phyloP scores from a whole-genome alignment of 2,888 invertebrate species.

The Stramonita haemastoma region DNA sequence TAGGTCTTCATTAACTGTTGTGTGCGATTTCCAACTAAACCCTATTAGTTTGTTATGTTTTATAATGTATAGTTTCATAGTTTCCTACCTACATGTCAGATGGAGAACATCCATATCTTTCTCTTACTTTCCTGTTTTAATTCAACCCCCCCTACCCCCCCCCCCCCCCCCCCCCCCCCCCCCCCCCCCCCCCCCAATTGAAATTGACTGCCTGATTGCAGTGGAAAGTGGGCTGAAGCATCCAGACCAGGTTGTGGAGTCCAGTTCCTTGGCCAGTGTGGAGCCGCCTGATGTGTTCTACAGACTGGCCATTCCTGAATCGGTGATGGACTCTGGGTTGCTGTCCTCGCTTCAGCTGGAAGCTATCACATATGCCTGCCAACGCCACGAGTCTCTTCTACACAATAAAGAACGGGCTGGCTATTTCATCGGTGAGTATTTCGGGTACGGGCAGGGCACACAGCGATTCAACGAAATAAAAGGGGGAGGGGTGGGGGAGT shows the following conservation, averaged over 20 bases:
- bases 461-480: background rate
- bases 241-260: slow-evolving; percentile 99
- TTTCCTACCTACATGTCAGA: background rate
- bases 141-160: background rate
- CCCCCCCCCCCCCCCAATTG: background rate
- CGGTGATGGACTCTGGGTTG: slow-evolving; percentile 88
- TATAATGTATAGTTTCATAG: background rate
- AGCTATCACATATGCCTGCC: slow-evolving; percentile 97
- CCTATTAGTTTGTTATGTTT: no score
- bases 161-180: background rate
- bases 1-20: no score
- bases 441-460: background rate
- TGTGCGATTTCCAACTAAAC: no score
- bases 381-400: slow-evolving; percentile 93
- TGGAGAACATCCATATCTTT: background rate
- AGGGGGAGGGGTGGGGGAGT: background rate
- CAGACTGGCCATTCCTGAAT: slow-evolving; percentile 82
- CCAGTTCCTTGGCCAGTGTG: slow-evolving; percentile 96
- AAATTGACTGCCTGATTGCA: slow-evolving; percentile 73
- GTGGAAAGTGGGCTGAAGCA: slow-evolving; percentile 96
- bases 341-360: slow-evolving; percentile 97
- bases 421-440: slow-evolving; percentile 88
- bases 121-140: background rate
- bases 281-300: slow-evolving; percentile 96
- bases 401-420: slow-evolving; percentile 94